phyloP scores from a whole-genome alignment of 2,113 vertebrate genomes.

The Pitta sordida region DNA sequence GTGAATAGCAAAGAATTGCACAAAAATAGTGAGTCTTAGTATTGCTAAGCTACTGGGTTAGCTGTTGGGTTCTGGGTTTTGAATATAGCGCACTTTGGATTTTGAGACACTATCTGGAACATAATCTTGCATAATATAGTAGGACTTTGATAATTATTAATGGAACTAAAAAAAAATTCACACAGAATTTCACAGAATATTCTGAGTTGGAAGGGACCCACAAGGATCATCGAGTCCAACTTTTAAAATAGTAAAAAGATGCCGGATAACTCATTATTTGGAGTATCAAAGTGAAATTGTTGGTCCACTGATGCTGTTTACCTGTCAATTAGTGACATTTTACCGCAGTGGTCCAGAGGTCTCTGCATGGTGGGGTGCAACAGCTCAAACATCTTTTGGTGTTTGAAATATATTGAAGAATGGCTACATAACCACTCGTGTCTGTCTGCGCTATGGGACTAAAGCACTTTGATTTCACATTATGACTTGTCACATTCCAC shows the following conservation, averaged over 20 bases:
- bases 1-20: constrained; percentile 6
- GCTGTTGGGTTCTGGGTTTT: background rate
- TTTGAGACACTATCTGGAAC: background rate
- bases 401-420: background rate
- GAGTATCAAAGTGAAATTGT: background rate
- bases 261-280: background rate
- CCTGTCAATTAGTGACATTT: background rate
- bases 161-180: background rate
- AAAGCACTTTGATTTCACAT: constrained; percentile 55
- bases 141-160: background rate
- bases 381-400: background rate
- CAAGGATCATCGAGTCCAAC: too few relatives aligned
- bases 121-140: background rate
- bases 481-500: constrained; percentile 57
- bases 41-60: background rate
- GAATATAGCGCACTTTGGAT: background rate
- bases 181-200: too few relatives aligned
- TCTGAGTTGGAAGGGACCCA: too few relatives aligned
- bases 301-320: background rate
- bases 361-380: background rate
- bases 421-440: background rate
- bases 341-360: background rate
- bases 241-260: background rate
- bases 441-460: constrained; percentile 1
- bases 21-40: background rate